Evolutionary conservation across 2,797 vertebrate species (phyloP), one percentile per base, ranked within the genome.

Genomic region (Siniperca scherzeri): DNA sequence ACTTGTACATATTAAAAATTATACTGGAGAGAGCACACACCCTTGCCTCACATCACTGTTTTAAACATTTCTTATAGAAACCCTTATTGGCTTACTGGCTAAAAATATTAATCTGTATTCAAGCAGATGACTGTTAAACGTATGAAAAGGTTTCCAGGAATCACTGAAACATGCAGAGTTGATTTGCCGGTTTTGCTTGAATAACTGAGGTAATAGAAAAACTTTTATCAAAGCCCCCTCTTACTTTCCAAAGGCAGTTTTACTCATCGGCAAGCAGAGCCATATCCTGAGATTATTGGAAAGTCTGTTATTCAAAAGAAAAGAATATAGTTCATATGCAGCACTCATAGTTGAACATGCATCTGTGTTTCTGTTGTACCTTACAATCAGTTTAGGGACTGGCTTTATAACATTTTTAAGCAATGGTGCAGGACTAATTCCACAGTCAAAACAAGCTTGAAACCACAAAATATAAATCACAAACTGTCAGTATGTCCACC

Each of bases 131-230:
- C 33, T 84, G 73, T 83, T 78, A 79, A 83, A 88, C 17, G 74
- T 80, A 70, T 81, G 46, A 87, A 72, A 92, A 78, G 77, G 73
- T 85, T 82, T 72, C 82, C 38, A 30, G 80, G 66, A 90, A 81
- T 87, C 88, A 90, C 65, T 90, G 83, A 88, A 91, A 89, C 85
- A 81, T 88, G 87, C 83, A 90, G 59, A 87, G 88, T 88, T 86
- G 84, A 91, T 93, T 88, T 57, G 36, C 82, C 6, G 74, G 88
- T 77, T 91, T 82, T 91, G 90, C 90, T 92, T 90, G 87, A 91
- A 91, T 93, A 88, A 86, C 84, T 82, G 60, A 86, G 81, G 83
- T 91, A 93, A 94, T 93, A 91, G 89, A 93, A 91, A 88, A 90
- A 91, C 81, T 89, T 91, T 91, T 89, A 92, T 91, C 91, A 90